Evolutionary conservation across 2,797 vertebrate species (phyloP).

Genomic region (Catostomus latipinnis): DNA sequence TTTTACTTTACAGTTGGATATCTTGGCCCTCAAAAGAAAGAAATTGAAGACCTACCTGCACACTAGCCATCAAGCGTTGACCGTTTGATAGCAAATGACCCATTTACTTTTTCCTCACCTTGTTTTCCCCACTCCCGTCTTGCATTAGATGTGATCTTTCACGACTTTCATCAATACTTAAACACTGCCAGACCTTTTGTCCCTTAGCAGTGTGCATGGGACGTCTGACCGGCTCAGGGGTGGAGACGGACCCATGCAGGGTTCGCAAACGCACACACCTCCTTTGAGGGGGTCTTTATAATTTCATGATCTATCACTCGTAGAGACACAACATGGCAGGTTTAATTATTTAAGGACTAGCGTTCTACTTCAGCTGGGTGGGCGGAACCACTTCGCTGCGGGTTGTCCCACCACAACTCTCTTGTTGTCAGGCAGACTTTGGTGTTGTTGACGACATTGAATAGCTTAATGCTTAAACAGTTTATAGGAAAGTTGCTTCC

Average conservation of each 20-base stretch:
- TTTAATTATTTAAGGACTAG: conserved; percentile 75
- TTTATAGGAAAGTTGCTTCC: background rate
- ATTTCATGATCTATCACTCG: conserved; percentile 73
- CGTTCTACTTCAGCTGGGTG: conserved; percentile 30
- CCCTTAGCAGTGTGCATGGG: conserved; percentile 25
- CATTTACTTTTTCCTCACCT: conserved; percentile 7
- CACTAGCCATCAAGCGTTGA: background rate
- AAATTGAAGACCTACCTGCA: background rate
- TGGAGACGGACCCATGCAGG: conserved; percentile 15
- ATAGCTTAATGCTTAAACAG: conserved; percentile 16
- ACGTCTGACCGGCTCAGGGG: conserved; percentile 10
- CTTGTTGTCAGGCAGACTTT: conserved; percentile 73
- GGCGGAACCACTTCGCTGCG: conserved; percentile 23
- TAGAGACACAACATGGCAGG: conserved; percentile 70
- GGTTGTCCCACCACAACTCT: background rate
- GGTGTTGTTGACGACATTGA: conserved; percentile 28
- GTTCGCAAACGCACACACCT: background rate
- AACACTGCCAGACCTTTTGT: conserved; percentile 60
- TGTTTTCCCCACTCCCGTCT: background rate
- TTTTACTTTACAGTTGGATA: too few species aligned
- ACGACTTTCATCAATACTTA: conserved; percentile 73
- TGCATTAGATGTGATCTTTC: conserved; percentile 57
- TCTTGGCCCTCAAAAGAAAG: too few species aligned
- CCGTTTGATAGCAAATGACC: background rate
- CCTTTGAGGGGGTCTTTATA: conserved; percentile 64